phyloP scores from a whole-genome alignment of 2,113 vertebrate genomes.

The Morone saxatilis region DNA sequence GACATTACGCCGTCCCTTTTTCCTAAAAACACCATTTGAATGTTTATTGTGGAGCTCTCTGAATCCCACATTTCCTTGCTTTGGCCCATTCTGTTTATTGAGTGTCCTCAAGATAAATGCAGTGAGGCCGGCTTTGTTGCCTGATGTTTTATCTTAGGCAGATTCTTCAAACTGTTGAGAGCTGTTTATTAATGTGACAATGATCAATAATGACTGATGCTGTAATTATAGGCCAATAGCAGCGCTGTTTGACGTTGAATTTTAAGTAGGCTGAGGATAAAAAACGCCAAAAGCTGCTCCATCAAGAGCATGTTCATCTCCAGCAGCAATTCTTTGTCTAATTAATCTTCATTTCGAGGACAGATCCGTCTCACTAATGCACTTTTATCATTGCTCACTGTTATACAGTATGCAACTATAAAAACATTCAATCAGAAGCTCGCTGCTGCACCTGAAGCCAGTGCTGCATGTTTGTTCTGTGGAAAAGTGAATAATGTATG shows the following conservation, averaged over 20 bases:
- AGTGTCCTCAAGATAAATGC: conserved; percentile 62
- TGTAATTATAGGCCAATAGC: conserved; percentile 78
- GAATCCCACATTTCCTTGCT: conserved; percentile 10
- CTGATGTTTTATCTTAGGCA: conserved; percentile 57
- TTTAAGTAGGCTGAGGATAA: conserved; percentile 63
- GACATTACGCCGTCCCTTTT: conserved; percentile 8
- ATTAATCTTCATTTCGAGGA: conserved; percentile 77
- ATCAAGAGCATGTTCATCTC: conserved; percentile 60
- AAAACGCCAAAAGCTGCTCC: conserved; percentile 53
- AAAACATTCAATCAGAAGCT: conserved; percentile 1
- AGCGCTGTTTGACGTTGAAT: conserved; percentile 69
- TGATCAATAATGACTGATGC: conserved; percentile 85
- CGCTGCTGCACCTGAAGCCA: conserved; percentile 53
- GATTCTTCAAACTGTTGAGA: conserved; percentile 75
- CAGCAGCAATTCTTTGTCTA: conserved; percentile 56
- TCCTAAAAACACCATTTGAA: conserved; percentile 42
- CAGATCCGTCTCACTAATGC: conserved; percentile 66
- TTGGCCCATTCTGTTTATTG: conserved; percentile 14
- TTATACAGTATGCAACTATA: not conserved
- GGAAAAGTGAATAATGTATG: conserved; percentile 65
- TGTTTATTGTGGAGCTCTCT: conserved; percentile 41
- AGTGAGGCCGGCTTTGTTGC: conserved; percentile 51
- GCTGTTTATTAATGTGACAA: conserved; percentile 82
- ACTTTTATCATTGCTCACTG: conserved; percentile 71
- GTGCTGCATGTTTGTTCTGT: conserved; percentile 41